Evolutionary conservation across 2,888 invertebrate genomes (phyloP), one percentile per base, ranked within the genome.

Genomic region (Drosophila lacicola): DNA sequence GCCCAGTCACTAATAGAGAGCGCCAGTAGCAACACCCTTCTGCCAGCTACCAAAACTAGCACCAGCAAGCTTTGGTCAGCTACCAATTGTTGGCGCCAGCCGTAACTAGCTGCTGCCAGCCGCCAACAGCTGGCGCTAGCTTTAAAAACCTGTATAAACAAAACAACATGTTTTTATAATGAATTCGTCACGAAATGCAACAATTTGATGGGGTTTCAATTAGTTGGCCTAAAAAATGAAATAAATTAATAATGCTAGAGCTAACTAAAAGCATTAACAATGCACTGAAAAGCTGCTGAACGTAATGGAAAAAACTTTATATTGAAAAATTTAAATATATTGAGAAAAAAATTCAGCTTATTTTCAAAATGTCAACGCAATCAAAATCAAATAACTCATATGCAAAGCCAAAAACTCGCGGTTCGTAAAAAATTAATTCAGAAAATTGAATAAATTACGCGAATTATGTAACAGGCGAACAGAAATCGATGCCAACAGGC

Each of bases 371-470:
- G 74, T 58, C 67, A 39, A 11, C 25, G 29, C 33, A 36, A 64
- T 46, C 55, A 63, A 66, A 69, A 46, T 45, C 62, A 74, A 61
- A 74, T 79, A 70, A 69, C 64, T 80, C 65, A 78, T 76, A 80
- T 80, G 76, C 67, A 80, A 29, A 47, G 64, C 53, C 17, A 55
- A 67, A 77, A 70, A 65, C 45, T 66, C 77, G 78, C 74, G 82
- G 80, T 65, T 75, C 60, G 74, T 88, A 82, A 88, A 88, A 83
- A 88, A 82, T 83, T 83, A 83, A 83, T 88, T 89, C 78, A 69
- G 82, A 89, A 88, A 90, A 89, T 91, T 90, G 90, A 90, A 90
- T 90, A 90, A 91, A 91, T 90, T 90, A 90, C 91, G 88, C 89
- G 90, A 90, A 90, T 88, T 79, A 84, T 62, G 68, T 82, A 91